Conservation (phyloP, 2,113 vertebrate species). For the Chascanopsetta lugubris region DNA sequence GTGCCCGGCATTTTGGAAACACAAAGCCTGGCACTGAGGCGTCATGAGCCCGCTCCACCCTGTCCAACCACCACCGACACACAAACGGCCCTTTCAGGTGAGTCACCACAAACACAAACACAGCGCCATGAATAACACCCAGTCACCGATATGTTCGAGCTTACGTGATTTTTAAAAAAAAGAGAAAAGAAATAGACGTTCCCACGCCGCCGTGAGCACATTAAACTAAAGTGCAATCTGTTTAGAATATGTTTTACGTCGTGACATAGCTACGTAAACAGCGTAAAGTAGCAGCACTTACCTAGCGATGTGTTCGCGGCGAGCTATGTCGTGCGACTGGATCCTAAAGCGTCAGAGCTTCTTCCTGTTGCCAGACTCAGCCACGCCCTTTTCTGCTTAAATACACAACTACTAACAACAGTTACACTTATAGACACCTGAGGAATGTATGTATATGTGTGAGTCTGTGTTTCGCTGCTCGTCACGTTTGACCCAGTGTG, state of each 20-base stretch:
- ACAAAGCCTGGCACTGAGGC: too few species aligned
- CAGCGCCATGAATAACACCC: background rate
- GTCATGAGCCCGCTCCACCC: background rate
- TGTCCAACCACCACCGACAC: background rate
- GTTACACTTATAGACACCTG: too few species aligned
- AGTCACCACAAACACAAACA: background rate
- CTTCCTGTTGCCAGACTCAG: background rate
- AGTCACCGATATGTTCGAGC: background rate
- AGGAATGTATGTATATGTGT: too few species aligned
- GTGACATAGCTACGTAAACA: background rate
- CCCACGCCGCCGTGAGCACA: background rate
- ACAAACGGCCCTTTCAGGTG: background rate
- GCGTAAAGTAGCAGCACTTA: conserved; percentile 1
- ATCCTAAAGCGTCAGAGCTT: background rate
- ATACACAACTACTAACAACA: background rate
- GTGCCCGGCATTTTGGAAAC: background rate
- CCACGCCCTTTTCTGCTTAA: background rate
- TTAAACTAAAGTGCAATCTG: too few species aligned
- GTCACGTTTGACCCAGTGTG: background rate
- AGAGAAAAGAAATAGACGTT: too few species aligned
- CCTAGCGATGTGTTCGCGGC: background rate
- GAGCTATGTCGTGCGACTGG: background rate
- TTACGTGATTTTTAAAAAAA: too few species aligned
- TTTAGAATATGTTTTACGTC: background rate
- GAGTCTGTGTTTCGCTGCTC: background rate